Conservation (phyloP, 2,888 invertebrate genomes). For the Drosophila meridiana region DNA sequence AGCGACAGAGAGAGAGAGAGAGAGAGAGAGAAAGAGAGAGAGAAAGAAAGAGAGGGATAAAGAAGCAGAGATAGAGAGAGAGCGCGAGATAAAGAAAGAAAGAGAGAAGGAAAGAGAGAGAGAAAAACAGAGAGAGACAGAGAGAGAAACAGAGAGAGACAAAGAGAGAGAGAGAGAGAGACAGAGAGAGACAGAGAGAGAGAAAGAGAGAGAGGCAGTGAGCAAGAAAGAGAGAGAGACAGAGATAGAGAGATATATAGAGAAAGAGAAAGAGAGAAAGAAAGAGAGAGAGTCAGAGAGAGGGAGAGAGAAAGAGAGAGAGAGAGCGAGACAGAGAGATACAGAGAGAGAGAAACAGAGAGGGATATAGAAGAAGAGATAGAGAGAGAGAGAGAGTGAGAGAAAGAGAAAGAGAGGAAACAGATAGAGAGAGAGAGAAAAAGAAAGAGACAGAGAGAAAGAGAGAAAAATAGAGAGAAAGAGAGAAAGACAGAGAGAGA, state of each 20-base stretch:
- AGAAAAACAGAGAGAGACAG: neutral
- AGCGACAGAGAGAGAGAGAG: too few relatives aligned
- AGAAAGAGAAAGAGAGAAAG: neutral
- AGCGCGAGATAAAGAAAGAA: neutral
- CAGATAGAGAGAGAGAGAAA: neutral
- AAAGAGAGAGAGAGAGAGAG: neutral
- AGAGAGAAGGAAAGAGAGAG: neutral
- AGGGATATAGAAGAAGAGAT: neutral
- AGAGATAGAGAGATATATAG: neutral
- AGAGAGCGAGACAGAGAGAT: neutral
- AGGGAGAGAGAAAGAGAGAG: neutral
- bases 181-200: neutral
- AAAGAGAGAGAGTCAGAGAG: neutral
- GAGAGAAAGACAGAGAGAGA: too few relatives aligned
- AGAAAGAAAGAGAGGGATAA: neutral
- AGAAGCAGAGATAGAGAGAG: neutral
- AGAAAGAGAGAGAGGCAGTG: neutral
- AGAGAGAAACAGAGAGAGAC: neutral
- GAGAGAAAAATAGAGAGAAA: too few relatives aligned
- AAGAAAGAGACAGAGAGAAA: too few relatives aligned
- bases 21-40: neutral
- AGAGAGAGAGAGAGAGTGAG: too few relatives aligned
- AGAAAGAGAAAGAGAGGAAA: neutral
- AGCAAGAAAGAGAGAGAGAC: neutral
- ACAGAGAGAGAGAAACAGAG: neutral